phyloP scores from a whole-genome alignment of 2,113 vertebrate species.

The Propithecus coquereli region DNA sequence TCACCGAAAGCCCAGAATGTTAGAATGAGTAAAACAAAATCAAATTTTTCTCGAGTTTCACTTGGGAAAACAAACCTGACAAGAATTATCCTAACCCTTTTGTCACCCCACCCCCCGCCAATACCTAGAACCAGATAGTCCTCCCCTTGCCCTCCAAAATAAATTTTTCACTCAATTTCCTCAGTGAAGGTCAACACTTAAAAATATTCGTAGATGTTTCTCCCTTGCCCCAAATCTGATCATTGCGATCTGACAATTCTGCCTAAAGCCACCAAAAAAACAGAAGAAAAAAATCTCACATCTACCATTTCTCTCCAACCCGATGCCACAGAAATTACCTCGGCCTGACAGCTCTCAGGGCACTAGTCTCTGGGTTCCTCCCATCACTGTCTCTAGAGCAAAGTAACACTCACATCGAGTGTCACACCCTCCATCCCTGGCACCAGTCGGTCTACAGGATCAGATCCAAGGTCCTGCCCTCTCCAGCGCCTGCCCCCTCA shows the following conservation, averaged over 20 bases:
- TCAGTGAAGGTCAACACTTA: not conserved
- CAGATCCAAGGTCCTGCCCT: not conserved
- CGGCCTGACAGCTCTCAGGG: constrained; percentile 36
- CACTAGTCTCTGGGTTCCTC: not conserved
- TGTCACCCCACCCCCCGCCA: not conserved
- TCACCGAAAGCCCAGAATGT: not conserved
- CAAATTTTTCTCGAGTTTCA: not conserved
- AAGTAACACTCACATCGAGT: not conserved
- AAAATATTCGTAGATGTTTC: constrained; percentile 1
- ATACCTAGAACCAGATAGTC: not conserved
- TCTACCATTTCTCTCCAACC: not conserved
- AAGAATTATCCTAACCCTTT: not conserved
- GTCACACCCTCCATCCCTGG: not conserved
- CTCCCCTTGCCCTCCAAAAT: not conserved
- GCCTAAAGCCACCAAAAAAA: not conserved
- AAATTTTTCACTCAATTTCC: constrained; percentile 13
- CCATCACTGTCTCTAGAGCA: not conserved
- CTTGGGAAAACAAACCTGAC: constrained; percentile 17
- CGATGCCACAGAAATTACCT: not conserved
- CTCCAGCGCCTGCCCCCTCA: not conserved
- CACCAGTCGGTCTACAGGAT: not conserved
- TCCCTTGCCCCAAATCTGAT: not conserved
- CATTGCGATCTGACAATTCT: not conserved
- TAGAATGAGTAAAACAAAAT: constrained; percentile 35
- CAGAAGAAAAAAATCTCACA: not conserved